Conservation (phyloP, 2,113 vertebrate genomes). For the Rhegmatorhina hoffmannsi region DNA sequence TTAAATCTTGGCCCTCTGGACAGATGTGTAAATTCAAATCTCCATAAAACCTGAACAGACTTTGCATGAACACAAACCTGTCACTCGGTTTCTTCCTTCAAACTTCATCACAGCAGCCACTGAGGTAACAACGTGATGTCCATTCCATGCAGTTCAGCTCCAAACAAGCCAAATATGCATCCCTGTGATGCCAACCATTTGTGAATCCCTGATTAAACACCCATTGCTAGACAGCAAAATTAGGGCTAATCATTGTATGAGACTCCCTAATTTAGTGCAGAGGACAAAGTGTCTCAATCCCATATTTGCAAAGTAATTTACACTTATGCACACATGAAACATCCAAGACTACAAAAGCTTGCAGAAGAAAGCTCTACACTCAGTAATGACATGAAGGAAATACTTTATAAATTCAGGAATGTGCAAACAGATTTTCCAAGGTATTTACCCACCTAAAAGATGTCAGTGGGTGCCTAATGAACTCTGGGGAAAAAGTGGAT, state of each 20-base stretch:
- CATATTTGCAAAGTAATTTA: neutral
- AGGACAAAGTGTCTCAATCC: conserved; percentile 4
- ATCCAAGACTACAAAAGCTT: neutral
- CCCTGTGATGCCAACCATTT: neutral
- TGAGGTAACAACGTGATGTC: neutral
- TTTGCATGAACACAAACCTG: neutral
- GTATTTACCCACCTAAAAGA: neutral
- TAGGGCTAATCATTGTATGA: neutral
- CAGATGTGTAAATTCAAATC: neutral
- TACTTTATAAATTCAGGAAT: neutral
- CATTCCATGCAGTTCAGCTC: neutral
- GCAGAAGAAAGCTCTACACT: neutral
- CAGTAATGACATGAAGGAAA: neutral
- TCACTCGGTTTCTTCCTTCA: neutral
- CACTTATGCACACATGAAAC: neutral
- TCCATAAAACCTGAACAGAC: neutral
- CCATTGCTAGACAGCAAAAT: conserved; percentile 3
- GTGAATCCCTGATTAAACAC: neutral
- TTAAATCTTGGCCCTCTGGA: neutral
- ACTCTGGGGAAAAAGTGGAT: neutral
- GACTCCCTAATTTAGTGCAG: neutral
- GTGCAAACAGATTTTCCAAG: neutral
- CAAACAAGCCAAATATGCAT: neutral
- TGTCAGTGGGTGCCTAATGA: neutral
- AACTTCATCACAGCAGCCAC: neutral